A percentile compares a stretch with the other conserved stretches of the same genome.
Evolutionary conservation across 2,797 vertebrate genomes (phyloP).

Genomic region (Labeo calbasu): DNA sequence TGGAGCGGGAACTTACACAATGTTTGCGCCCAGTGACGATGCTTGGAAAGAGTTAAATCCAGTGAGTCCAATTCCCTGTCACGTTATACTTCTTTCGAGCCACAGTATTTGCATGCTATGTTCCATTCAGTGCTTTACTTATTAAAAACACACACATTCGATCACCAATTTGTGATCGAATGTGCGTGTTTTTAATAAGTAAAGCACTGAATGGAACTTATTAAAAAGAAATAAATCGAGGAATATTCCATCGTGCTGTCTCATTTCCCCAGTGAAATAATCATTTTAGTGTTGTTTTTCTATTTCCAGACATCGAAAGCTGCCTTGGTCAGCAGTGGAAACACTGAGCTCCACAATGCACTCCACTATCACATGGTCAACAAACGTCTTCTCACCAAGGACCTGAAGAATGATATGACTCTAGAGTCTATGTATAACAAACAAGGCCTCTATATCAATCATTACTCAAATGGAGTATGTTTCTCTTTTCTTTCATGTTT

Average conservation of each 20-base stretch:
- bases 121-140: no score
- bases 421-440: constrained; percentile 87
- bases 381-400: constrained; percentile 90
- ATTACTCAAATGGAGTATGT: constrained; percentile 94
- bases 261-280: neutral
- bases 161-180: no score
- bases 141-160: no score
- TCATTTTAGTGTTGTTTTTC: neutral
- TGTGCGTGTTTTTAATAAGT: neutral
- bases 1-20: constrained; percentile 87
- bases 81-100: neutral
- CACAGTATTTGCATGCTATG: neutral
- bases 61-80: constrained; percentile 76
- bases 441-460: constrained; percentile 88
- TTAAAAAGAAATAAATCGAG: neutral
- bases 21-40: constrained; percentile 94
- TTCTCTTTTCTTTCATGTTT: neutral
- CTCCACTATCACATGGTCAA: constrained; percentile 93
- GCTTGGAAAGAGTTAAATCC: constrained; percentile 86
- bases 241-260: neutral
- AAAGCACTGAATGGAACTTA: neutral
- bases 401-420: constrained; percentile 88
- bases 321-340: constrained; percentile 86
- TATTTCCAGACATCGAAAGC: constrained; percentile 75
- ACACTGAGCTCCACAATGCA: constrained; percentile 87